phyloP scores from a whole-genome alignment of 2,113 vertebrate genomes.

The Microcebus ravelobensis region DNA sequence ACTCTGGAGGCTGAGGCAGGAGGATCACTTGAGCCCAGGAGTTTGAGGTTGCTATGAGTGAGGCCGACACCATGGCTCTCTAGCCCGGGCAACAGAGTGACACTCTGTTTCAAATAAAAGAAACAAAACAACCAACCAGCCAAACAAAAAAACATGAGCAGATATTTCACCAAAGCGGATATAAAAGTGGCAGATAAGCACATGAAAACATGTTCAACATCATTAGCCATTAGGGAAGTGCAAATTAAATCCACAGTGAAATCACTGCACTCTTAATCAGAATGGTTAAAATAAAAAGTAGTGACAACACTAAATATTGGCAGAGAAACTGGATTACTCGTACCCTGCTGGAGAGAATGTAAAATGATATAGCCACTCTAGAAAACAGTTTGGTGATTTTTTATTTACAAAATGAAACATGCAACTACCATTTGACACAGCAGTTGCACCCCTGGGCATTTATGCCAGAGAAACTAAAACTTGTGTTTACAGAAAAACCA shows the following conservation, averaged over 20 bases:
- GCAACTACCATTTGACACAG: not conserved
- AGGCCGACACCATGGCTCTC: not conserved
- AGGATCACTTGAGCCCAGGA: not conserved
- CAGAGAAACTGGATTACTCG: not conserved
- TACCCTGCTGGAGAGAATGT: not conserved
- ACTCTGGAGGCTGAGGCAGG: no score
- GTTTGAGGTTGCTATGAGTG: not conserved
- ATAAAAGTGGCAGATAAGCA: not conserved
- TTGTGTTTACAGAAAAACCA: not conserved
- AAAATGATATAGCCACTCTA: not conserved
- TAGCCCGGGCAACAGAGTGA: not conserved
- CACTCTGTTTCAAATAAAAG: not conserved
- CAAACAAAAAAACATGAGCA: not conserved
- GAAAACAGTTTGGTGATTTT: not conserved
- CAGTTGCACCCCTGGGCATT: not conserved
- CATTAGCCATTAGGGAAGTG: not conserved
- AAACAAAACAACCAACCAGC: not conserved
- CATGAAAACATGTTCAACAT: not conserved
- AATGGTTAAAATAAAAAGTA: constrained; percentile 3
- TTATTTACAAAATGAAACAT: not conserved
- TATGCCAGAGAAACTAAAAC: not conserved
- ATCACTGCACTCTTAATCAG: not conserved
- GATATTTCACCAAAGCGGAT: not conserved
- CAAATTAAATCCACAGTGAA: constrained; percentile 6
- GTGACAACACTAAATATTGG: not conserved